Conservation (phyloP, 2,113 vertebrate genomes). For the Phrynosoma blainvillii region DNA sequence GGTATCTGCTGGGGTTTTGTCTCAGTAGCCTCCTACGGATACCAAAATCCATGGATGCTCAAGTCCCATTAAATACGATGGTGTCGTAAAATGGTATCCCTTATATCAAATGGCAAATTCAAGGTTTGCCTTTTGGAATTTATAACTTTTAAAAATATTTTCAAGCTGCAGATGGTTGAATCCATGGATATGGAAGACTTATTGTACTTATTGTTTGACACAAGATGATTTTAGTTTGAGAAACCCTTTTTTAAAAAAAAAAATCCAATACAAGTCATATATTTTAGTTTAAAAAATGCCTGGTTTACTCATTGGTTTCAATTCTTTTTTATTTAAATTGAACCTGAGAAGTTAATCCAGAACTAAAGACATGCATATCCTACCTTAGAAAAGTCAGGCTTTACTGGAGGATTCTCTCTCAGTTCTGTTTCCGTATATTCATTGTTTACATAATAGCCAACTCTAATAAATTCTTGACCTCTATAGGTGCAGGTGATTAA, state of each 20-base stretch:
- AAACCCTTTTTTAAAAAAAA: neutral
- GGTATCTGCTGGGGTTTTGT: too few relatives aligned
- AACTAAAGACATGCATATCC: slow-evolving; percentile 16
- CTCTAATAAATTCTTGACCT: slow-evolving; percentile 87
- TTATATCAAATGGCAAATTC: too few relatives aligned
- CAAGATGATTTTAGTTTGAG: neutral
- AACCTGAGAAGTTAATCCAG: neutral
- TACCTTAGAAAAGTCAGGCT: slow-evolving; percentile 88
- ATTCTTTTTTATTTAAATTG: neutral
- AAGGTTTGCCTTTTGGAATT: too few relatives aligned
- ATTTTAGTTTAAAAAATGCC: neutral
- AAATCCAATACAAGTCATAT: neutral
- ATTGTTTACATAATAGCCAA: slow-evolving; percentile 87
- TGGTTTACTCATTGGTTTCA: neutral
- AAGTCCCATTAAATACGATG: too few relatives aligned
- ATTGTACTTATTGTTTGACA: neutral
- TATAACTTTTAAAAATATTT: too few relatives aligned
- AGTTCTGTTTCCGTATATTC: slow-evolving; percentile 86
- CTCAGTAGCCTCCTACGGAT: too few relatives aligned
- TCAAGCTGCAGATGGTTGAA: too few relatives aligned
- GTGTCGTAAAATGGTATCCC: too few relatives aligned
- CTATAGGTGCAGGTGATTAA: slow-evolving; percentile 86
- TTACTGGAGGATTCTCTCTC: slow-evolving; percentile 85
- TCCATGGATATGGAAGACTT: too few relatives aligned
- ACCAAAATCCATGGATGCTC: too few relatives aligned